Evolutionary conservation across 1,140 invertebrate genomes (phyloP), one percentile per base, ranked within the genome.

Genomic region (Lanistes nyassanus): DNA sequence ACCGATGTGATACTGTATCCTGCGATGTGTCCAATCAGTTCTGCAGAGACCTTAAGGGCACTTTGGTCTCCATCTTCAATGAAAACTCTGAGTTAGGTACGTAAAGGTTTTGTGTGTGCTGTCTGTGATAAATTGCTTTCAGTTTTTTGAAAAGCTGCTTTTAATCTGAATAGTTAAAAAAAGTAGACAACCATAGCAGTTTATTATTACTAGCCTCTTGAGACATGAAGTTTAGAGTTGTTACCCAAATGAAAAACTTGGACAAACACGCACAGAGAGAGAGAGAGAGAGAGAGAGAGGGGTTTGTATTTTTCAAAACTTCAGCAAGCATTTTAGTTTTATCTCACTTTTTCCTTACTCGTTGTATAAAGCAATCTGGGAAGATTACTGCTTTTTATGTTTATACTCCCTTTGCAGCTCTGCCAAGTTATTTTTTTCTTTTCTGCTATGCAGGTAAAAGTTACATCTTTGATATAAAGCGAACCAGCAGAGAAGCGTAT

Each of bases 1-100:
- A 96, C 87, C 95, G 94, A 81, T 96, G 95, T 89, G 95, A 96
- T 86, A 96, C 95, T 0, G 95, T 97, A 2, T 91, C 95, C 21
- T 94, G 92, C 81, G 94, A 94, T 72, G 95, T 97, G 36, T 95
- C 94, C 5, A 93, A 94, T 62, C 95, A 96, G 87, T 96, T 95
- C 84, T 95, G 95, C 51, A 91, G 95, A 74, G 95, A 96, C 90
- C 90, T 97, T 72, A 96, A 96, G 91, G 95, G 95, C 72, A 96
- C 95, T n/a, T 94, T 97, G 81, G 94, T 94, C 72, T 96, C 95
- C 0, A 74, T 89, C 56, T 96, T 96, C 91, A 95, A 95, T 89
- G 95, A 96, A 89, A 94, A 95, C 82, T 94, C 94, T 37, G 94
- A 94, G 4, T 87, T 95, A 47, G 95, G 86, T 88, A 77, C 81